Evolutionary conservation across 2,797 vertebrate genomes (phyloP).

Genomic region (Falco concolor): DNA sequence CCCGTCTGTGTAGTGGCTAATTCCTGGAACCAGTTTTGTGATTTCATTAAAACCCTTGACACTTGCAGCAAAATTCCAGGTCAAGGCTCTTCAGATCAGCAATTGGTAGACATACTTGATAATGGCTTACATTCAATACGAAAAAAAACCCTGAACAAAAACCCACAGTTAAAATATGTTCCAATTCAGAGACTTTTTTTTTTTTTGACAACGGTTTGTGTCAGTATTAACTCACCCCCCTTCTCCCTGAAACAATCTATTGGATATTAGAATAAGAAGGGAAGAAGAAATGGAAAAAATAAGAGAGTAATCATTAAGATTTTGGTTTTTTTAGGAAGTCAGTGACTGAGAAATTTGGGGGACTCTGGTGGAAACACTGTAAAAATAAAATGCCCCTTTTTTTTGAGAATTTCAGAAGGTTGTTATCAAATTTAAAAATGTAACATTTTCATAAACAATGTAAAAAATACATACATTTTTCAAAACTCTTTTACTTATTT

Average conservation of each 20-base stretch:
- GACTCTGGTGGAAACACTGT: neutral
- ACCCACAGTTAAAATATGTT: neutral
- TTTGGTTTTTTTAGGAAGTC: neutral
- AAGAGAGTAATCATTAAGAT: neutral
- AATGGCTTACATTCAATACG: neutral
- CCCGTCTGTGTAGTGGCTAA: neutral
- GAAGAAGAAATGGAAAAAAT: neutral
- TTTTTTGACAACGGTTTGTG: neutral
- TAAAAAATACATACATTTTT: neutral
- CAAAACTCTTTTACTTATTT: neutral
- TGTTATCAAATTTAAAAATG: neutral
- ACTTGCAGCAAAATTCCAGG: neutral
- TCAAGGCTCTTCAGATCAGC: neutral
- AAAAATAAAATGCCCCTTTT: neutral
- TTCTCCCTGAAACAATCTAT: neutral
- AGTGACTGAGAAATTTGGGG: neutral
- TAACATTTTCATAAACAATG: neutral
- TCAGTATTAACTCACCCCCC: neutral
- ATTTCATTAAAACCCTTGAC: conserved; percentile 14
- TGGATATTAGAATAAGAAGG: neutral
- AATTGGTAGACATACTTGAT: neutral
- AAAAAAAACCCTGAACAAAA: neutral
- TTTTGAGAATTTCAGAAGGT: neutral
- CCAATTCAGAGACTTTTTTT: neutral
- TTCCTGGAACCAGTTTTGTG: neutral